A percentile compares a stretch with the other conserved stretches of the same genome.
These are phyloP conservation scores for Bergia puertoricense DNA, from an alignment of 92 coral and sea anemone genomes.

Conservation along the genomic window DNA sequence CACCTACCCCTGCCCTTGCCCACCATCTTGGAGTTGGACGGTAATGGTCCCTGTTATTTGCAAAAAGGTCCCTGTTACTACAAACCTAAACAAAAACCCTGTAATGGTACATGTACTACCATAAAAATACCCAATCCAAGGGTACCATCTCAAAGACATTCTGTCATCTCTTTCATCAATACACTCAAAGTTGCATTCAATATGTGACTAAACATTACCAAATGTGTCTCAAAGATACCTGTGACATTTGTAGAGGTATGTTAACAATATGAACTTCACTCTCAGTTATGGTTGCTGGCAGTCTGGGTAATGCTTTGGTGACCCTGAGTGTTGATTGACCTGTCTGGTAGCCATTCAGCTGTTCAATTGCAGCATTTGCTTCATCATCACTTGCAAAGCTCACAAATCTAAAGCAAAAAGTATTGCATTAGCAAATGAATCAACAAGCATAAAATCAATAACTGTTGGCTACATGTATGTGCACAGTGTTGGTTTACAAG, in stretches of 20 bases:
- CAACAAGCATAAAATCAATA: not conserved
- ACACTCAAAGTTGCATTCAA: too few relatives aligned
- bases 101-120: too few relatives aligned
- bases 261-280: not conserved
- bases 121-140: too few relatives aligned
- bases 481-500: not conserved
- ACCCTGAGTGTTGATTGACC: slow-evolving; percentile 16
- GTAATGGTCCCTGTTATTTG: too few relatives aligned
- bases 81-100: too few relatives aligned
- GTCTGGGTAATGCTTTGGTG: not conserved
- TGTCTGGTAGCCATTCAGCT: slow-evolving; percentile 54
- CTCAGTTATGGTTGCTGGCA: not conserved
- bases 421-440: not conserved
- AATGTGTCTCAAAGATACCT: not conserved
- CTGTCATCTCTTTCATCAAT: not conserved
- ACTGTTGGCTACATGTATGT: not conserved
- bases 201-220: too few relatives aligned
- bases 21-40: too few relatives aligned
- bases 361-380: slow-evolving; percentile 65
- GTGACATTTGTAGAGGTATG: not conserved
- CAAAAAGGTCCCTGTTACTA: too few relatives aligned
- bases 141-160: too few relatives aligned
- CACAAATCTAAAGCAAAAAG: slow-evolving; percentile 60
- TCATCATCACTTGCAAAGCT: slow-evolving; percentile 77
- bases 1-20: too few relatives aligned